Base-by-base conservation (phyloP, 2,888 invertebrate genomes). In the Pediacus dermestoides region DNA sequence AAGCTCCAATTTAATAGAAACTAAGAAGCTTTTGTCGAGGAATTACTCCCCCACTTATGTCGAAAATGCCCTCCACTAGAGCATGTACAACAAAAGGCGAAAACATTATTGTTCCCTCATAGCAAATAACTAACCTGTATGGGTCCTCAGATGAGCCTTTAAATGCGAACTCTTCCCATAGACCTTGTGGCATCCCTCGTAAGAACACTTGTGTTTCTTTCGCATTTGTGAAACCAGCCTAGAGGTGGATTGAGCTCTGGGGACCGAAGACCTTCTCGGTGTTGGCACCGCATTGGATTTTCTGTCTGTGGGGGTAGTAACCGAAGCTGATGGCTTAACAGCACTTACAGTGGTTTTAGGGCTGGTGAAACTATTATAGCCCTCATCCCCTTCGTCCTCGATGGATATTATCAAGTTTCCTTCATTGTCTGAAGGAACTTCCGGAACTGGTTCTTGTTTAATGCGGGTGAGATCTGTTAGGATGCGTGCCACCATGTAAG, bases 161-260 rank as follows among this genome's bases (percentile, higher is more conserved):
- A 80, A 68, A 62, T 80, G 80, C 10, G 79, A 80, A 60, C 78
- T 79, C 63, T 80, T 80, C 25, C 79, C 79, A 61, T 80, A 80
- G 27, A 77, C 74, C 61, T 80, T 80, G 57, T 73, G 73, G 62
- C 80, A 80, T 16, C 74, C 77, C 33, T 72, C 70, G 55, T 76
- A 78, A 26, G 67, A 69, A 63, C 80, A 80, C 61, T 72, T 73
- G 64, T 80, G 79, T 30, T 74, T 70, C 65, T 78, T 78, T 51
- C 74, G 67, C 31, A 56, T 44, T 41, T 58, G 60, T 37, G 55
- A 37, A 7, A 37, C 53, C 30, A 50, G 44, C 39, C 53, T 55
- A 36, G 53, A 48, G 10, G 48, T 39, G 27, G 53, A 38, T 43
- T 61, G 60, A 25, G 44, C 50, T 36, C 57, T 52, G 9, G 53